Evolutionary conservation across 2,888 invertebrate genomes (phyloP).

Genomic region (Osmoderma eremita): DNA sequence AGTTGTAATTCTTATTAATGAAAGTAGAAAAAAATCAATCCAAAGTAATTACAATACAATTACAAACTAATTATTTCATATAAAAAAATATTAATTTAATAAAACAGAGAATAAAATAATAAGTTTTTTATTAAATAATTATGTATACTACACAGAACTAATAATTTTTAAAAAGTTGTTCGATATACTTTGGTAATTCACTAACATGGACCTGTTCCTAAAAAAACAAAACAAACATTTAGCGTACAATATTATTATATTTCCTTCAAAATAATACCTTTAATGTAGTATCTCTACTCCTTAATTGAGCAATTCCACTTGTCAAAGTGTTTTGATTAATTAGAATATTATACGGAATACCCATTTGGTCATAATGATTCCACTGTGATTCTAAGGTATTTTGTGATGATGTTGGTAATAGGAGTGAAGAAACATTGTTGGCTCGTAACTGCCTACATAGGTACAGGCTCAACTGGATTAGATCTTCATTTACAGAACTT

Average conservation of each 20-base stretch:
- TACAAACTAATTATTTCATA: too few species aligned
- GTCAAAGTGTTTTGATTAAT: conserved; percentile 74
- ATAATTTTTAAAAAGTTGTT: conserved; percentile 65
- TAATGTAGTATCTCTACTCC: conserved; percentile 74
- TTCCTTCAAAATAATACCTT: conserved; percentile 63
- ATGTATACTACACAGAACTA: conserved; percentile 43
- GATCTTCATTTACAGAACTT: conserved; percentile 58
- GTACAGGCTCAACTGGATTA: conserved; percentile 68
- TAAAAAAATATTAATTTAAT: not conserved
- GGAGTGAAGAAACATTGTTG: conserved; percentile 61
- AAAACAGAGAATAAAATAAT: not conserved
- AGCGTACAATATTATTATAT: not conserved
- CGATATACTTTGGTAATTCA: conserved; percentile 71
- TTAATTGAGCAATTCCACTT: conserved; percentile 75
- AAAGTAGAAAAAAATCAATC: too few species aligned
- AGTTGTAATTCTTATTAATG: too few species aligned
- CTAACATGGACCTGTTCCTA: conserved; percentile 77
- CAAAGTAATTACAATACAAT: too few species aligned
- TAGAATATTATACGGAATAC: conserved; percentile 79
- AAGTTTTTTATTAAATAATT: not conserved
- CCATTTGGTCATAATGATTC: conserved; percentile 69
- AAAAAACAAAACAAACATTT: conserved; percentile 54
- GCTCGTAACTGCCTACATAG: conserved; percentile 67
- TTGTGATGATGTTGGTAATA: conserved; percentile 58
- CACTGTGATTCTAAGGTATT: conserved; percentile 63